Percentiles rank a stretch among this genome's conserved stretches.
phyloP scores from a whole-genome alignment of 1,140 invertebrate species.

The Ceratina japonica region DNA sequence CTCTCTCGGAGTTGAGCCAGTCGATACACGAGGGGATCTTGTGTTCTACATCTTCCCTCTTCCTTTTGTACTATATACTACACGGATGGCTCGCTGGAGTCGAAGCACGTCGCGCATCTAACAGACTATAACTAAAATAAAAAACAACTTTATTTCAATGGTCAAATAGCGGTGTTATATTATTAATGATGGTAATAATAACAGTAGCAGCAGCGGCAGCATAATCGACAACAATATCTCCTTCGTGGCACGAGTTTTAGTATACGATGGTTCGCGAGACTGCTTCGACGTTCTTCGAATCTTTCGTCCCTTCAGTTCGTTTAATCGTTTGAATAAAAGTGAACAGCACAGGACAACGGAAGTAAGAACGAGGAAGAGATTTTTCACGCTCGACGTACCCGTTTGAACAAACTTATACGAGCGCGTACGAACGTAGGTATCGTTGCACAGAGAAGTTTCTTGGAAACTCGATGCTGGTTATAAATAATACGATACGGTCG shows the following conservation, averaged over 20 bases:
- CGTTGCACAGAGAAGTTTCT: neutral
- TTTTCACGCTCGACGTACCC: neutral
- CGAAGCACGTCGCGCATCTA: neutral
- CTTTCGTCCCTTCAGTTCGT: too few species aligned
- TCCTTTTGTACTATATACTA: neutral
- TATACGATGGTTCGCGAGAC: neutral
- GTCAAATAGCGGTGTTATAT: neutral
- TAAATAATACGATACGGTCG: conserved; percentile 30
- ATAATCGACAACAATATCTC: too few species aligned
- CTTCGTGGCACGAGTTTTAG: neutral
- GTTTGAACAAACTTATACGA: conserved; percentile 30
- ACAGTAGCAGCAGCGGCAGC: too few species aligned
- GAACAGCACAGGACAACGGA: neutral
- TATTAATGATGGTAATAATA: neutral
- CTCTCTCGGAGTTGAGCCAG: too few species aligned
- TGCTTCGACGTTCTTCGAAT: too few species aligned
- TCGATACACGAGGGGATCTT: neutral
- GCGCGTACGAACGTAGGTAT: too few species aligned
- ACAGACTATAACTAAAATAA: conserved; percentile 19
- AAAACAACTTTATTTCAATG: conserved; percentile 28
- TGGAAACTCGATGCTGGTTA: conserved; percentile 33
- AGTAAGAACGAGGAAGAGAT: neutral
- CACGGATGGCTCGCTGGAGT: neutral
- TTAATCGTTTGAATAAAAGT: too few species aligned
- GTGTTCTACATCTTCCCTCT: neutral